Conservation (phyloP, 2,797 vertebrate genomes). For the Anguilla obscura region DNA sequence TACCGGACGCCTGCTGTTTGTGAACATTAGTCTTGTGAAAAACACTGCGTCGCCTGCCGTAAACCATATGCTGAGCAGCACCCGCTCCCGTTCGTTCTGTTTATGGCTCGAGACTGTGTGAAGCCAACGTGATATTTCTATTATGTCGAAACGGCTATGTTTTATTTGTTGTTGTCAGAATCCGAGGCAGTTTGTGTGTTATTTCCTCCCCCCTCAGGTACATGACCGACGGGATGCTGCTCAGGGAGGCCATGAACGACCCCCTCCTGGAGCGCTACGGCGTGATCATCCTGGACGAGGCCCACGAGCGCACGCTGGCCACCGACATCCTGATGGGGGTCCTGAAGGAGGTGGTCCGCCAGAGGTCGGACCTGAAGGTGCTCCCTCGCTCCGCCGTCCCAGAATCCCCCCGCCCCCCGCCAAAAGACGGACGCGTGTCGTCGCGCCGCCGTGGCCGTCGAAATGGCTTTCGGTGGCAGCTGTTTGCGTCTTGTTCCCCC, state of each 20-base stretch:
- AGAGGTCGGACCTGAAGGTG: slow-evolving; percentile 92
- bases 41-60: not conserved
- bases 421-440: not conserved
- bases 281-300: slow-evolving; percentile 95
- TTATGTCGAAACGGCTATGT: not conserved
- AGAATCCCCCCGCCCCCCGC: not conserved
- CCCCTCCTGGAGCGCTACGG: slow-evolving; percentile 93
- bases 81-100: not conserved
- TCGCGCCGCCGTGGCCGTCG: not conserved
- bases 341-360: slow-evolving; percentile 92
- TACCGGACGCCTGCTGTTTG: not conserved
- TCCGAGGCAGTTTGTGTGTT: not conserved
- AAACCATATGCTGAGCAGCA: not conserved
- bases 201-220: slow-evolving; percentile 69
- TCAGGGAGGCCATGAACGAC: slow-evolving; percentile 97
- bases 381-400: slow-evolving; percentile 32
- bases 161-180: not conserved
- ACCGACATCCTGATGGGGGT: slow-evolving; percentile 98
- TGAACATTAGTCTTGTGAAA: too few species aligned
- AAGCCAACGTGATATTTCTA: not conserved
- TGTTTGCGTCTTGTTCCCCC: not conserved
- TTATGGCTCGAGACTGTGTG: not conserved
- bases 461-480: not conserved
- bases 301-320: slow-evolving; percentile 92
- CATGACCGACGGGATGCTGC: slow-evolving; percentile 96